Evolutionary conservation across 2,797 vertebrate genomes (phyloP).

Genomic region (Hirundo rustica): DNA sequence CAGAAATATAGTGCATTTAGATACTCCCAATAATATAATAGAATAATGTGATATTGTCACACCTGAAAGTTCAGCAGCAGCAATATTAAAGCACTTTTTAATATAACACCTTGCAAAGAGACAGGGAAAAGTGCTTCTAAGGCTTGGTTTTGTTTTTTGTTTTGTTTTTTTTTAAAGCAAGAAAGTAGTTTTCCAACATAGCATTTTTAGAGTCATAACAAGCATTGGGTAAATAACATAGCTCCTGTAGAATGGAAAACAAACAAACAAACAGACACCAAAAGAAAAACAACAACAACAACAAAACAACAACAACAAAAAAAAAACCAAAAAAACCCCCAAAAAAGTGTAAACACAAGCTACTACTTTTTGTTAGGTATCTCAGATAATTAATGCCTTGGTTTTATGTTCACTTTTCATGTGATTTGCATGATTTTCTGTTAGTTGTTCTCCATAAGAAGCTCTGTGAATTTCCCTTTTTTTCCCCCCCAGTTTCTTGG

Average conservation of each 20-base stretch:
- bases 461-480: not conserved
- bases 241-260: not conserved
- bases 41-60: not conserved
- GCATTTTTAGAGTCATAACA: not conserved
- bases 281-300: too few species aligned
- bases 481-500: accelerated
- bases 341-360: not conserved
- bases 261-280: too few species aligned
- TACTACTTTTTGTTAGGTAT: not conserved
- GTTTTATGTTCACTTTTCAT: not conserved
- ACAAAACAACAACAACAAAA: too few species aligned
- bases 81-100: not conserved
- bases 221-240: not conserved
- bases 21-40: not conserved
- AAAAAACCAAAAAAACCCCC: not conserved
- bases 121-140: not conserved
- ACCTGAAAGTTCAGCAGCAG: not conserved
- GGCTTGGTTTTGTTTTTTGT: not conserved
- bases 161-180: not conserved
- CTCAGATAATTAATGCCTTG: not conserved
- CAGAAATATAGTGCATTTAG: not conserved
- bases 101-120: not conserved
- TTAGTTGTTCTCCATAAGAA: not conserved
- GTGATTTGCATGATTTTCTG: not conserved
- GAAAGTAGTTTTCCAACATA: not conserved